phyloP scores from a whole-genome alignment of 2,113 vertebrate genomes.

The Sphyrna mokarran region DNA sequence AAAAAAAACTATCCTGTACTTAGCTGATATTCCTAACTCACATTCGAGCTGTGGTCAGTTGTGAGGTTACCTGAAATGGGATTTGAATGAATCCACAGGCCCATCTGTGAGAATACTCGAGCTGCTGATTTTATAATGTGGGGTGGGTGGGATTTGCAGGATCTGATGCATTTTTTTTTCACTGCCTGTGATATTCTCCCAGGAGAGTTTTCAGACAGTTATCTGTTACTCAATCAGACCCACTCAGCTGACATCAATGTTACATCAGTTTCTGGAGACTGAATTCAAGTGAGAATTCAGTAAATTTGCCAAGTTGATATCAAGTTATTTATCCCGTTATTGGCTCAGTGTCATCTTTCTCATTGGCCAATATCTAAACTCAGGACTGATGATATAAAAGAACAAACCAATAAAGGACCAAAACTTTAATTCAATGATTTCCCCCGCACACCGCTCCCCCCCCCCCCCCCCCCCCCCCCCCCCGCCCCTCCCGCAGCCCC shows the following conservation, averaged over 20 bases:
- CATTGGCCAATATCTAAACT: neutral
- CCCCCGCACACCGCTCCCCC: no score
- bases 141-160: neutral
- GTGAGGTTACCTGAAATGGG: neutral
- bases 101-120: neutral
- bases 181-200: neutral
- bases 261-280: neutral
- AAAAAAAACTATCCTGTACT: neutral
- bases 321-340: neutral
- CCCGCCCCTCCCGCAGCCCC: no score
- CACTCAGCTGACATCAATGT: neutral
- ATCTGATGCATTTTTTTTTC: neutral
- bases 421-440: neutral
- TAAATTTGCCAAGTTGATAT: neutral
- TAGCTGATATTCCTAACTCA: neutral
- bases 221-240: neutral
- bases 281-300: neutral
- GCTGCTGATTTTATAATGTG: neutral
- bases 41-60: neutral
- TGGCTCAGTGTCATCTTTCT: neutral
- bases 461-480: no score
- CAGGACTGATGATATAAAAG: neutral
- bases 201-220: neutral
- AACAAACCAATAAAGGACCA: neutral
- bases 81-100: neutral